phyloP scores from a whole-genome alignment of 2,113 vertebrate species.

The Elephas maximus region DNA sequence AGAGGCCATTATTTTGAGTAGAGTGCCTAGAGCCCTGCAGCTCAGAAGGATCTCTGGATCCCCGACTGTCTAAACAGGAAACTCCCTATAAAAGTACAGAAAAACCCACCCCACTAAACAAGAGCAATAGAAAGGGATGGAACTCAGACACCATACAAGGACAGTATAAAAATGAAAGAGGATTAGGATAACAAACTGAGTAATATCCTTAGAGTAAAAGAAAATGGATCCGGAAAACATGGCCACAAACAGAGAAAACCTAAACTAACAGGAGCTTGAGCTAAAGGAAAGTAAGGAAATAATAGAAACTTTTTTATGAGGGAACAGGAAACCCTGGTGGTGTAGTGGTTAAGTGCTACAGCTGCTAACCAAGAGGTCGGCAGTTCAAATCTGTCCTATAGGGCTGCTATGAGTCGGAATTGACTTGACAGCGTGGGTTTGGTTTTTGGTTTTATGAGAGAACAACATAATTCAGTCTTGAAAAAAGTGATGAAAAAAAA shows the following conservation, averaged over 20 bases:
- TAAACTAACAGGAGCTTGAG: neutral
- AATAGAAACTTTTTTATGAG: neutral
- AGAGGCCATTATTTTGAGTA: neutral
- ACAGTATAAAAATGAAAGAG: neutral
- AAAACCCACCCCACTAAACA: neutral
- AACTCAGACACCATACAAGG: neutral
- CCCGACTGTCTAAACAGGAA: neutral
- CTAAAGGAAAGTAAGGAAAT: neutral
- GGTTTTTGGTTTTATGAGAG: neutral
- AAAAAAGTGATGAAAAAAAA: neutral
- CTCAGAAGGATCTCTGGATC: neutral
- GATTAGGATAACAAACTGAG: neutral
- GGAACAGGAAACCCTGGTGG: too few species aligned
- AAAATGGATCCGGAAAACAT: neutral
- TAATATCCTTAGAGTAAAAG: neutral
- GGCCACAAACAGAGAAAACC: neutral
- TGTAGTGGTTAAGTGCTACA: too few species aligned
- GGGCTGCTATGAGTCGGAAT: too few species aligned
- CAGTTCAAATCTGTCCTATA: too few species aligned
- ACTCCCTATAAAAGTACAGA: neutral
- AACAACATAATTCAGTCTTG: neutral
- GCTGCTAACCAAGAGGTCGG: too few species aligned
- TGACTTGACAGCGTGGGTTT: too few species aligned
- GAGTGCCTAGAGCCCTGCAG: neutral
- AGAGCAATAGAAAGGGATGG: neutral